Evolutionary conservation across 2,113 vertebrate species (phyloP).

Genomic region (Cephalopterus ornatus): DNA sequence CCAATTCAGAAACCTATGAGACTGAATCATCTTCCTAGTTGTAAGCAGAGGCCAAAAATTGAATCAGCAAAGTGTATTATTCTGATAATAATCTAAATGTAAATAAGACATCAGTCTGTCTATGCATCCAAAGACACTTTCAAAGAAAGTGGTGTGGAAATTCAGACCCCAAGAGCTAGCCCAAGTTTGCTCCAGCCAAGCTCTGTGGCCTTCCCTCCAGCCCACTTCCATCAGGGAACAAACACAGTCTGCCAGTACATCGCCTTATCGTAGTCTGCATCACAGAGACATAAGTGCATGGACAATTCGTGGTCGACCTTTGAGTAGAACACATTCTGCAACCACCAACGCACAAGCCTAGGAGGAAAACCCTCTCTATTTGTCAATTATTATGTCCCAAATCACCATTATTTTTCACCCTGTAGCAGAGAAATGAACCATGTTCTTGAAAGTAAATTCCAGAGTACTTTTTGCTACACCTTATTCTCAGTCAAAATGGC

Average conservation of each 20-base stretch:
- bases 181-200: background rate
- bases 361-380: background rate
- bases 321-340: background rate
- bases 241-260: fast-evolving
- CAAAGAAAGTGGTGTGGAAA: background rate
- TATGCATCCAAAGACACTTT: background rate
- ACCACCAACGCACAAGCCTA: background rate
- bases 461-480: background rate
- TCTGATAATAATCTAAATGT: background rate
- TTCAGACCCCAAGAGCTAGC: background rate
- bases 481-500: background rate
- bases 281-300: fast-evolving
- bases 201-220: background rate
- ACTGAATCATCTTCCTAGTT: background rate
- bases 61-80: background rate
- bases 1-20: background rate
- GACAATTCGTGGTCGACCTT: background rate
- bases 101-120: background rate
- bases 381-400: background rate
- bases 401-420: background rate
- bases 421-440: background rate
- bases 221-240: background rate
- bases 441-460: background rate
- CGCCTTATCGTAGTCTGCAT: background rate
- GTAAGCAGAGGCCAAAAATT: background rate